These are phyloP conservation scores for Enteromius fasciolatus DNA, from an alignment of 2,797 vertebrate species.

Conservation along the genomic window DNA sequence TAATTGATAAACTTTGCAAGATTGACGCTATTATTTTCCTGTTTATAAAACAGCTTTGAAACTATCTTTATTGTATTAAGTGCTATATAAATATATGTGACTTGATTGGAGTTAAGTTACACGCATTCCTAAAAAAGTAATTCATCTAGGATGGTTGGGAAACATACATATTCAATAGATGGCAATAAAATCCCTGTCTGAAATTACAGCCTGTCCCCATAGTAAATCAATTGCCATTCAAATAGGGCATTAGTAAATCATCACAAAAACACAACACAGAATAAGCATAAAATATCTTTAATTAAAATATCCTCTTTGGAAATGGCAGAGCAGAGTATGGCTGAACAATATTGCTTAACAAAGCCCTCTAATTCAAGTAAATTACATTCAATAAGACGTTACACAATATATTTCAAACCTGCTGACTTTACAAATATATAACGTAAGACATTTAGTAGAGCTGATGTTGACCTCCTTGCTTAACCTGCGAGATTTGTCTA, in stretches of 20 bases:
- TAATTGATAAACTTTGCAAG: background rate
- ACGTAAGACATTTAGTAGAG: conserved; percentile 22
- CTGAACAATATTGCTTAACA: conserved; percentile 59
- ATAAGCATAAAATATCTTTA: conserved; percentile 76
- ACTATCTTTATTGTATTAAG: background rate
- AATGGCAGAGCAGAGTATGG: conserved; percentile 62
- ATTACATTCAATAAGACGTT: conserved; percentile 59
- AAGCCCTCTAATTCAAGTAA: conserved; percentile 59
- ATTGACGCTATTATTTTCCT: background rate
- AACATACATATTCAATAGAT: background rate
- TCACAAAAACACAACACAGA: conserved; percentile 50
- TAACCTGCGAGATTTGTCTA: conserved; percentile 5
- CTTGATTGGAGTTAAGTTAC: background rate
- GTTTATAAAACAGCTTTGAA: background rate
- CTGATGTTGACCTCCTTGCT: background rate
- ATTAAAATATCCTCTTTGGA: conserved; percentile 71
- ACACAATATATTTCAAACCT: conserved; percentile 25
- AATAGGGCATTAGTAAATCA: background rate
- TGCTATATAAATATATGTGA: background rate
- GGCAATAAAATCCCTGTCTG: background rate
- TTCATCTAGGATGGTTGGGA: background rate
- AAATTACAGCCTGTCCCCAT: background rate
- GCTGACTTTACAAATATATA: conserved; percentile 21
- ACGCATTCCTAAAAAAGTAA: background rate
- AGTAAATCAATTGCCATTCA: background rate